Percentiles rank a stretch among this genome's conserved stretches.
These are phyloP conservation scores for Coelinius sp. DNA, from an alignment of 2,888 invertebrate genomes.

Conservation along the genomic window DNA sequence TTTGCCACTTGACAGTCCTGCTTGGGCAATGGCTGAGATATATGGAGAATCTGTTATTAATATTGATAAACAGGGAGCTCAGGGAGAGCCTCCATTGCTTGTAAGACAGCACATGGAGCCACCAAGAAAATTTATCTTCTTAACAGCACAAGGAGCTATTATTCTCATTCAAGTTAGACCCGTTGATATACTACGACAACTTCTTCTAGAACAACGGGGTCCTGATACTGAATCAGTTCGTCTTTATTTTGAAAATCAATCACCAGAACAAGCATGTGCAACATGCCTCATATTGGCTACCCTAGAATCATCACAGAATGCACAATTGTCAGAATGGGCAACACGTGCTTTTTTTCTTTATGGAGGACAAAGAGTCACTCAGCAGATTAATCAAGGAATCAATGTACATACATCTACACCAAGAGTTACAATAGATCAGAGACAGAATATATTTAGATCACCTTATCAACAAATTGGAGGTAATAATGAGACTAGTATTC, in stretches of 20 bases:
- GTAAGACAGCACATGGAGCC: constrained; percentile 82
- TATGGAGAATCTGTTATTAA: constrained; percentile 65
- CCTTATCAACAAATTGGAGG: constrained; percentile 53
- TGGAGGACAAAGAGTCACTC: constrained; percentile 79
- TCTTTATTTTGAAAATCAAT: constrained; percentile 87
- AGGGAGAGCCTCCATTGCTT: constrained; percentile 77
- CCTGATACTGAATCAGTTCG: constrained; percentile 89
- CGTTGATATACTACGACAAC: constrained; percentile 87
- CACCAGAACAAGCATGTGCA: constrained; percentile 90
- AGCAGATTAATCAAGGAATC: constrained; percentile 51
- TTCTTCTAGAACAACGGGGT: constrained; percentile 86
- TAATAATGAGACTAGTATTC: constrained; percentile 56
- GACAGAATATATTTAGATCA: constrained; percentile 46
- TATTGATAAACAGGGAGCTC: constrained; percentile 66
- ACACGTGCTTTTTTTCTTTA: constrained; percentile 93
- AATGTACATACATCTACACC: constrained; percentile 62
- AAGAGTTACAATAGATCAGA: constrained; percentile 55
- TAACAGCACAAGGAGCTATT: constrained; percentile 90
- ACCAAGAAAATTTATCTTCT: constrained; percentile 84
- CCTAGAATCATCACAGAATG: constrained; percentile 76
- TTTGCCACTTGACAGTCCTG: constrained; percentile 86
- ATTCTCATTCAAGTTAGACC: constrained; percentile 88
- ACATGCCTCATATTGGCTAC: constrained; percentile 90
- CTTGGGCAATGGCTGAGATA: constrained; percentile 85
- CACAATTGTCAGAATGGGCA: constrained; percentile 87